Evolutionary conservation across 1,140 invertebrate species (phyloP), one percentile per base, ranked within the genome.

Genomic region (Trissolcus basalis): DNA sequence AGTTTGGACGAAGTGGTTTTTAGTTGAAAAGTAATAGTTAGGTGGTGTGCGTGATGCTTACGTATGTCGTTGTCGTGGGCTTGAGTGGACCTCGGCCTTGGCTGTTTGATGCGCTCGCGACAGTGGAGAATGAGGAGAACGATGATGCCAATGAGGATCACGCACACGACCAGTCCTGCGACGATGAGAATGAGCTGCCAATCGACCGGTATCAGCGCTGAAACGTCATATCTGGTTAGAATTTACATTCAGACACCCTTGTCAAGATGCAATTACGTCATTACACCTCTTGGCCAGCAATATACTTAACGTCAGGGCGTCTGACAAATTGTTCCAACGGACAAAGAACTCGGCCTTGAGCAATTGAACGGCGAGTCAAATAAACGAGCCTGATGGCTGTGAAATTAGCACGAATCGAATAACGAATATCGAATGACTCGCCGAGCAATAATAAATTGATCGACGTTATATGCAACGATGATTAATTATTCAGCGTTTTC

Each of bases 141-240:
- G 53, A 91, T 90, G 50, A 90, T 85, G 14, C 89, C 84, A 60
- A 90, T 83, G 49, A 90, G 86, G 50, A 90, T 87, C 48, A 89
- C 83, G 72, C 88, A 90, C 59, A 90, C 81, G 47, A 89, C 85
- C 32, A 90, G 84, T 56, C 89, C 88, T 16, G 87, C 87, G 77
- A 91, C 85, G 70, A 91, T 90, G 56, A 91, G 83, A 69, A 90
- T 88, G 49, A 90, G 89, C 79, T 88, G 88, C 87, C 86, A 89
- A 83, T 89, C 86, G 80, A 89, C 86, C 86, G 88, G 87, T 86
- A 89, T 88, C 85, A 89, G 85, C 74, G 88, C 88, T 89, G 80
- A 86, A 61, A 9, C 75, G 79, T 86, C 81, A 86, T 54, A 79
- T 67, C 63, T 79, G 69, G 81, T 85, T 88, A 87, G 83, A 81